phyloP scores from a whole-genome alignment of 2,113 vertebrate genomes.

The Embiotoca jacksoni region DNA sequence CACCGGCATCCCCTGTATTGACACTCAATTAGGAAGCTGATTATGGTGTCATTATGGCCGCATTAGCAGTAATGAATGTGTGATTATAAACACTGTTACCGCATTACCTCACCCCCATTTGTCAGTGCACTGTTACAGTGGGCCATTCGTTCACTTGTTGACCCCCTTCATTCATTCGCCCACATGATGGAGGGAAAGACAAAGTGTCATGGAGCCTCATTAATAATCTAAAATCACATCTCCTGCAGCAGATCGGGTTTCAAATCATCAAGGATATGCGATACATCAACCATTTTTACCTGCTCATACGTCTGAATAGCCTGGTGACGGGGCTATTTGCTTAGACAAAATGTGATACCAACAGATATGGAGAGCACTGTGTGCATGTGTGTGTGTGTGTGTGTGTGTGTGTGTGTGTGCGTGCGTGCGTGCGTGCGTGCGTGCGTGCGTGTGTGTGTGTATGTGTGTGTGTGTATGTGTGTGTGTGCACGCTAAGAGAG shows the following conservation, averaged over 20 bases:
- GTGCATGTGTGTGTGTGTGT: constrained; percentile 15
- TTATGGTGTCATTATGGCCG: constrained; percentile 65
- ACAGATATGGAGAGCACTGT: constrained; percentile 5
- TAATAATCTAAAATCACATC: constrained; percentile 73
- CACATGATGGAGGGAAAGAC: constrained; percentile 41
- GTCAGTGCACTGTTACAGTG: constrained; percentile 61
- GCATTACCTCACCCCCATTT: constrained; percentile 63
- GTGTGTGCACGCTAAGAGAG: no score
- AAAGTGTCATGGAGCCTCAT: constrained; percentile 61
- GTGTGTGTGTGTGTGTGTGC: no score
- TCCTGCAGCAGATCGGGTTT: constrained; percentile 57
- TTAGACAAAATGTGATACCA: constrained; percentile 29
- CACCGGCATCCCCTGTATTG: constrained; percentile 59
- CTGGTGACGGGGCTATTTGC: constrained; percentile 27
- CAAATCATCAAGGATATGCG: constrained; percentile 60
- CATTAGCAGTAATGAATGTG: constrained; percentile 74
- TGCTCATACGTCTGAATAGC: constrained; percentile 30
- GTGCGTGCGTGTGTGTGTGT: no score
- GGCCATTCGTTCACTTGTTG: constrained; percentile 44
- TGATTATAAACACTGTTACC: constrained; percentile 58
- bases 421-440: no score
- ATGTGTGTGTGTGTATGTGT: no score
- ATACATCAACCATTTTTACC: constrained; percentile 55
- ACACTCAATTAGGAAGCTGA: constrained; percentile 70
- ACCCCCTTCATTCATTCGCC: constrained; percentile 47